A percentile compares a stretch with the other conserved stretches of the same genome.
Conservation (phyloP, 2,113 vertebrate species). For the Leptobrachium ailaonicum region DNA sequence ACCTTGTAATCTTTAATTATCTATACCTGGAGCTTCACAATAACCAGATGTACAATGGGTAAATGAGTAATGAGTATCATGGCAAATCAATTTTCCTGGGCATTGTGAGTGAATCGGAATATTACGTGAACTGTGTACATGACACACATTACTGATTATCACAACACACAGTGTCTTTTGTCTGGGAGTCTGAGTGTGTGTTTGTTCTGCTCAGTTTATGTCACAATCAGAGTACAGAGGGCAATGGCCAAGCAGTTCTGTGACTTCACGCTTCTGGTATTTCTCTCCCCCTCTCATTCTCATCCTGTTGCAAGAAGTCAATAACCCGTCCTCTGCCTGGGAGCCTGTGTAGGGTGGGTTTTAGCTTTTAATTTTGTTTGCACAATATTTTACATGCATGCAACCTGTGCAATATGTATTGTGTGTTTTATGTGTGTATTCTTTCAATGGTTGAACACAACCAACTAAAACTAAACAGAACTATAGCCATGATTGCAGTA, state of each 20-base stretch:
- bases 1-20: no score
- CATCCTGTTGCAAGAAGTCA: slow-evolving; percentile 34
- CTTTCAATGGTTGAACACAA: no score
- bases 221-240: slow-evolving; percentile 40
- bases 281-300: slow-evolving; percentile 43
- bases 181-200: slow-evolving; percentile 33
- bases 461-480: no score
- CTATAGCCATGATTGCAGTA: no score
- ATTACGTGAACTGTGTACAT: slow-evolving; percentile 20
- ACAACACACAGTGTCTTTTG: slow-evolving; percentile 41
- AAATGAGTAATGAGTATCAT: background rate
- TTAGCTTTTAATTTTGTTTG: no score
- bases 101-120: background rate
- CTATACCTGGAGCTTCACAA: no score
- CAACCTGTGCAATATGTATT: no score
- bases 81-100: background rate
- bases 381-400: no score
- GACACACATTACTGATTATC: slow-evolving; percentile 22
- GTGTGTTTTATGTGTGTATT: no score
- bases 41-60: background rate
- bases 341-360: no score
- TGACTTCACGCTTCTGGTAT: slow-evolving; percentile 44
- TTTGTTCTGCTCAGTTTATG: slow-evolving; percentile 42
- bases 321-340: slow-evolving; percentile 13
- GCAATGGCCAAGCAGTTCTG: slow-evolving; percentile 41